Base-by-base conservation (phyloP, 2,113 vertebrate genomes). In the Pycnonotus jocosus region DNA sequence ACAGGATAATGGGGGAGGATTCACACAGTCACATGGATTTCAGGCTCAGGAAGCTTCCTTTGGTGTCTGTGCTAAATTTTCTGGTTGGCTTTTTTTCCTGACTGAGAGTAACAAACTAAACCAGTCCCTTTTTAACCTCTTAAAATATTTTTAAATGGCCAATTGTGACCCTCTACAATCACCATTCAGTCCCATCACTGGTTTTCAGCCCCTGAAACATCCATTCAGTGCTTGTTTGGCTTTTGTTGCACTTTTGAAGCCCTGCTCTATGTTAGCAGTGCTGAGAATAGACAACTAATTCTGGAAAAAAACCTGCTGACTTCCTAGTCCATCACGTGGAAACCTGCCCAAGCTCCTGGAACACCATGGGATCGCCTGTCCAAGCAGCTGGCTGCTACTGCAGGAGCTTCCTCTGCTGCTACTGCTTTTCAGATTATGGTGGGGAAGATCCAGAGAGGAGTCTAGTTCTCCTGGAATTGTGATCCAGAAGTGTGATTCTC, bases 221-320 rank as follows among this genome's bases (percentile, higher is more conserved):
- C 53, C 51, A 88, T 83, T 93, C 92, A 91, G 35, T 28, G 64
- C 82, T 86, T 28, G 28, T 87, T 91, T 87, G 61, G 68, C 93
- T 82, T 95, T 88, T 95, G 85, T 93, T 88, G 45, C 37, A 6
- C 42, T 54, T 88, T 88, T 86, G 90, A 79, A 94, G 30, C 72
- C 42, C 76, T 86, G 72, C 31, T 80, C 72, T 88, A 16, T 3
- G 6, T 81, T 93, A 92, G 82, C 79, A 69, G 71, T 33, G 64
- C 38, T 0, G 42, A 93, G 87, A 94, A 94, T 66, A 62, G 85
- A 30, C 62, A 53, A 24, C 85, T 94, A 56, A 85, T 91, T 91
- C 90, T 93, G 85, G 92, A 94, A 95, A 88, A 89, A 90, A 83
- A 57, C 11, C 6, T 94, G 96, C 95, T 96, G 94, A 96, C 51